Conservation (phyloP, 2,113 vertebrate species). For the Seriola dumerili region DNA sequence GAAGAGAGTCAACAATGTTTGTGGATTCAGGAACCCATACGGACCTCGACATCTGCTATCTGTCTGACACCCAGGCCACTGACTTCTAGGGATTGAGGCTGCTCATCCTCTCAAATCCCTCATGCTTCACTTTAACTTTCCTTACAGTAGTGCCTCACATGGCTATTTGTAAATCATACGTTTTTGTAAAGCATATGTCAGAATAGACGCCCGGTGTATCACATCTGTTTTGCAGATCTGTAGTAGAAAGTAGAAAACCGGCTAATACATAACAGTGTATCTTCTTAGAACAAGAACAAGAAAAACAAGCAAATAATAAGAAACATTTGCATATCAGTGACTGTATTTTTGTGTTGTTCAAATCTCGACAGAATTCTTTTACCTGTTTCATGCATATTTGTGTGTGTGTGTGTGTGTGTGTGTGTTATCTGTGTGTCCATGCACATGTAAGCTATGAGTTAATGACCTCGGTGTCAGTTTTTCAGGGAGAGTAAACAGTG, state of each 20-base stretch:
- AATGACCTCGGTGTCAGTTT: slow-evolving; percentile 57
- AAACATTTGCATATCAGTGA: too few relatives aligned
- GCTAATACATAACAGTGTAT: not conserved
- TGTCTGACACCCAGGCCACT: slow-evolving; percentile 56
- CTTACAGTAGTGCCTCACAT: not conserved
- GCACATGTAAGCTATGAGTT: slow-evolving; percentile 5
- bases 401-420: not conserved
- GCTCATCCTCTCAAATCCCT: not conserved
- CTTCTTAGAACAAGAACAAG: not conserved
- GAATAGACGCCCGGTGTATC: fast-evolving
- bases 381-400: not conserved
- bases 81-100: slow-evolving; percentile 24
- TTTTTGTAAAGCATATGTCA: not conserved
- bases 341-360: not conserved
- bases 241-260: too few relatives aligned
- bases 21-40: not conserved
- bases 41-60: slow-evolving; percentile 47
- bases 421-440: not conserved
- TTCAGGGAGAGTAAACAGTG: slow-evolving; percentile 38
- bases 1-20: not conserved
- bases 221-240: slow-evolving; percentile 12
- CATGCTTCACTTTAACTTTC: not conserved
- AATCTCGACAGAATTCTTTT: not conserved
- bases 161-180: not conserved
- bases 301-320: not conserved